Evolutionary conservation across 30 jellyfish, hydroid and myxozoan genomes (phyloP).

Genomic region (Chrysaora quinquecirrha): DNA sequence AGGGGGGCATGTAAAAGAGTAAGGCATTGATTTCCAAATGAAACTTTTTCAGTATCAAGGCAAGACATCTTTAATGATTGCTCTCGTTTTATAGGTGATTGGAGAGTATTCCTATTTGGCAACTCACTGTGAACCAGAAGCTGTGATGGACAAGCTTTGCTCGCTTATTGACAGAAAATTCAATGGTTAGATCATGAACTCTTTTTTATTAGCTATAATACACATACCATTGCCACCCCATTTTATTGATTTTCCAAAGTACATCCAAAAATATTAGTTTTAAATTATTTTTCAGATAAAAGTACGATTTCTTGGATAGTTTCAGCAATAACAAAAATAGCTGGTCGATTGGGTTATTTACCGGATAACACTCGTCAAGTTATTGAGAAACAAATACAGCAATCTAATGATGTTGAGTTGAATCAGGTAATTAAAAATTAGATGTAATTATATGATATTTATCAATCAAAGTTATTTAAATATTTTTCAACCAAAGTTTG

Average conservation of each 20-base stretch:
- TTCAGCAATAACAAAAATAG: conserved; percentile 68
- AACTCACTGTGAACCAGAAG: conserved; percentile 61
- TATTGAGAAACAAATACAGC: conserved; percentile 6
- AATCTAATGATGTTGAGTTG: conserved; percentile 37
- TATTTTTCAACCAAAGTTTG: too few species aligned
- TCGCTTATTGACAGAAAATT: conserved; percentile 35
- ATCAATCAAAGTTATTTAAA: too few species aligned
- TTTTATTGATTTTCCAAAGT: too few species aligned
- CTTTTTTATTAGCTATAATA: too few species aligned
- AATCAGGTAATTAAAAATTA: conserved; percentile 38
- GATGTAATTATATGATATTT: too few species aligned
- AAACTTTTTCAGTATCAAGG: too few species aligned
- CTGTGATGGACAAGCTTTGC: conserved; percentile 70
- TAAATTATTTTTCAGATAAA: conserved; percentile 49
- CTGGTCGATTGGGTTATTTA: conserved; percentile 39
- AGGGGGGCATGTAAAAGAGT: too few species aligned
- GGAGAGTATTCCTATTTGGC: conserved; percentile 76
- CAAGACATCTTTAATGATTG: not conserved
- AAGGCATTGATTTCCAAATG: too few species aligned
- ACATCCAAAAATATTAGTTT: too few species aligned
- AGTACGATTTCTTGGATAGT: conserved; percentile 73
- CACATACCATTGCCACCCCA: too few species aligned
- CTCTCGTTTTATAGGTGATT: conserved; percentile 50
- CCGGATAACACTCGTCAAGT: conserved; percentile 17
- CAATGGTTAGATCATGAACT: conserved; percentile 49